A percentile compares a stretch with the other conserved stretches of the same genome.
phyloP scores from a whole-genome alignment of 2,888 invertebrate genomes.

The Liodrosophila aerea region DNA sequence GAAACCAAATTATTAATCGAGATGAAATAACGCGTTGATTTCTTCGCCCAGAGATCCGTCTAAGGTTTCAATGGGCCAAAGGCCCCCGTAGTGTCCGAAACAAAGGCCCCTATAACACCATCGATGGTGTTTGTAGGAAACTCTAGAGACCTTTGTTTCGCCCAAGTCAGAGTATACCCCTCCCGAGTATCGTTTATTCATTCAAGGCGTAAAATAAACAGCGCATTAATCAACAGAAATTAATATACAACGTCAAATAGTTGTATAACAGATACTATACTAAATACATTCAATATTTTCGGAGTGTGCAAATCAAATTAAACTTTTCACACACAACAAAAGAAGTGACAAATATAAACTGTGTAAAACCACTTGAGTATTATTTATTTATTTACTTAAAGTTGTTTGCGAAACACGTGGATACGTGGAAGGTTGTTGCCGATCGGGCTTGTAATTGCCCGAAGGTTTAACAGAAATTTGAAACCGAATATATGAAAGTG shows the following conservation, averaged over 20 bases:
- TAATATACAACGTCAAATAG: slow-evolving; percentile 69
- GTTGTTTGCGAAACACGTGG: slow-evolving; percentile 19
- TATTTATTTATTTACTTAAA: slow-evolving; percentile 11
- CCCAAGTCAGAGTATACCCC: slow-evolving; percentile 5
- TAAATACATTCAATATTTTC: slow-evolving; percentile 31
- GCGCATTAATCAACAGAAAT: slow-evolving; percentile 72
- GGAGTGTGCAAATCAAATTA: slow-evolving; percentile 65
- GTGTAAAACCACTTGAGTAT: slow-evolving; percentile 16
- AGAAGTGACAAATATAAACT: slow-evolving; percentile 15
- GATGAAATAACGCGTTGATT: slow-evolving; percentile 61
- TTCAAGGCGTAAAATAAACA: slow-evolving; percentile 69
- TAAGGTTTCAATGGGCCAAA: slow-evolving; percentile 58
- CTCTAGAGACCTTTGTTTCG: slow-evolving; percentile 37
- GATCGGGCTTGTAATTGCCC: slow-evolving; percentile 6
- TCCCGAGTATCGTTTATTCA: slow-evolving; percentile 42
- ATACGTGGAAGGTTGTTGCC: slow-evolving; percentile 33
- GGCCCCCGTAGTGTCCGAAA: slow-evolving; percentile 59
- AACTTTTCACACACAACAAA: slow-evolving; percentile 31
- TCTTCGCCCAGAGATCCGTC: slow-evolving; percentile 48
- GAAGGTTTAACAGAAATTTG: slow-evolving; percentile 2
- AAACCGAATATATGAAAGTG: too few relatives aligned
- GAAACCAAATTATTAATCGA: slow-evolving; percentile 34
- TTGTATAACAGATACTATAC: slow-evolving; percentile 70
- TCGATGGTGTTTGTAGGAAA: slow-evolving; percentile 9
- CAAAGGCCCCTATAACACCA: slow-evolving; percentile 53